Evolutionary conservation across 2,113 vertebrate genomes (phyloP).

Genomic region (Corythoichthys intestinalis): DNA sequence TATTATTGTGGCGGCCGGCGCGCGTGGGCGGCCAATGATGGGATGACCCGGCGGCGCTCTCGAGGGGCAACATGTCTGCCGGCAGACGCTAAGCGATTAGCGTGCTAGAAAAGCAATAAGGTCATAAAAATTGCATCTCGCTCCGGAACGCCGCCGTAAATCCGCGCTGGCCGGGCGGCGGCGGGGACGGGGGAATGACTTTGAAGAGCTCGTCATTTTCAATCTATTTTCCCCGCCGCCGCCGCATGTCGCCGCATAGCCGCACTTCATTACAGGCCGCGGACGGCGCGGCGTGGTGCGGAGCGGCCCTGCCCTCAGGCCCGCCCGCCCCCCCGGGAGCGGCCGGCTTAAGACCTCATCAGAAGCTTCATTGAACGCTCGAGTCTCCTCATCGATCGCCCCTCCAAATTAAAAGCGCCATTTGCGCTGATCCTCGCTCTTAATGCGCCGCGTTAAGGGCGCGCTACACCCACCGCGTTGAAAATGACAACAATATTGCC

Average conservation of each 20-base stretch:
- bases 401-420: conserved; percentile 99
- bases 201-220: conserved; percentile 99
- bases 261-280: conserved; percentile 99
- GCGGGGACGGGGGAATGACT: conserved; percentile 99
- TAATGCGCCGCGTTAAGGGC: conserved; percentile 78
- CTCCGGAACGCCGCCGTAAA: conserved; percentile 85
- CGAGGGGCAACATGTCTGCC: conserved; percentile 96
- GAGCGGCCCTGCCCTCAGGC: conserved; percentile 70
- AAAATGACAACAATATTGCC: no score
- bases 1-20: background rate
- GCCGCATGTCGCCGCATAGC: conserved; percentile 98
- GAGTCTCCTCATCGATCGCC: conserved; percentile 99
- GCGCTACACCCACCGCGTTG: no score
- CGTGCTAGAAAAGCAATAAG: conserved; percentile 99
- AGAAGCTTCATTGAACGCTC: conserved; percentile 99
- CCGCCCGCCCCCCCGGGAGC: conserved; percentile 87
- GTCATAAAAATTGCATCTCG: conserved; percentile 99
- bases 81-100: conserved; percentile 99
- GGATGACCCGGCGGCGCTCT: conserved; percentile 99
- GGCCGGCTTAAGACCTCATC: conserved; percentile 99
- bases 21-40: conserved; percentile 84
- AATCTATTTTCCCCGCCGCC: conserved; percentile 96
- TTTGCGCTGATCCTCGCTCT: conserved; percentile 98
- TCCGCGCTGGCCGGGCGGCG: conserved; percentile 75
- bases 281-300: conserved; percentile 92